A percentile compares a stretch with the other conserved stretches of the same genome.
phyloP scores from a whole-genome alignment of 2,888 invertebrate genomes.

The Andrena hattorfiana region DNA sequence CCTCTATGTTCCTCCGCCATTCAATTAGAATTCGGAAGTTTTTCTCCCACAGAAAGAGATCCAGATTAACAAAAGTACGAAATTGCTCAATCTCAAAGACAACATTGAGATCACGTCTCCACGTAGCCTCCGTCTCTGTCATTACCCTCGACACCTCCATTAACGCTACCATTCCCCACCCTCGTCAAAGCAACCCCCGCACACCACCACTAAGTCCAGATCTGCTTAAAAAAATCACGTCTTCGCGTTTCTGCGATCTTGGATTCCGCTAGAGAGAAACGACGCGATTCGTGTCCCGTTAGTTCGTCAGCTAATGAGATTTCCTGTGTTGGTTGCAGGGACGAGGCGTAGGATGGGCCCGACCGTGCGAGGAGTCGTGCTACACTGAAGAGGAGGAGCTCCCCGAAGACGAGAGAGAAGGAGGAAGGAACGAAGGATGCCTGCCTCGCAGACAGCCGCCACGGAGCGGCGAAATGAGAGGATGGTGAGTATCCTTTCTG shows the following conservation, averaged over 20 bases:
- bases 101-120: no score
- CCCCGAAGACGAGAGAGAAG: conserved; percentile 70
- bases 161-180: not conserved
- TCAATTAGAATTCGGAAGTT: no score
- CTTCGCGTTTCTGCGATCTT: conserved; percentile 5
- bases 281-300: conserved; percentile 49
- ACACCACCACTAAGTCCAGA: not conserved
- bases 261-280: conserved; percentile 11
- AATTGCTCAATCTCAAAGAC: no score
- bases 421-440: conserved; percentile 79
- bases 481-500: conserved; percentile 74
- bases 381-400: conserved; percentile 79
- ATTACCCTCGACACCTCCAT: not conserved
- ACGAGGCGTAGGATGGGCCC: conserved; percentile 82
- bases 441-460: conserved; percentile 83
- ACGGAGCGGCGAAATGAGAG: conserved; percentile 82
- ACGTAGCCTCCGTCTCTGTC: not conserved
- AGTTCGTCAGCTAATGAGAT: conserved; percentile 63
- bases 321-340: conserved; percentile 76
- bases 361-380: conserved; percentile 76
- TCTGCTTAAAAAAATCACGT: conserved; percentile 12
- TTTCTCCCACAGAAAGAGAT: no score
- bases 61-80: no score
- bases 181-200: conserved; percentile 2
- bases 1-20: no score